Evolutionary conservation across 2,113 vertebrate genomes (phyloP), one percentile per base, ranked within the genome.

Genomic region (Microcebus ravelobensis): DNA sequence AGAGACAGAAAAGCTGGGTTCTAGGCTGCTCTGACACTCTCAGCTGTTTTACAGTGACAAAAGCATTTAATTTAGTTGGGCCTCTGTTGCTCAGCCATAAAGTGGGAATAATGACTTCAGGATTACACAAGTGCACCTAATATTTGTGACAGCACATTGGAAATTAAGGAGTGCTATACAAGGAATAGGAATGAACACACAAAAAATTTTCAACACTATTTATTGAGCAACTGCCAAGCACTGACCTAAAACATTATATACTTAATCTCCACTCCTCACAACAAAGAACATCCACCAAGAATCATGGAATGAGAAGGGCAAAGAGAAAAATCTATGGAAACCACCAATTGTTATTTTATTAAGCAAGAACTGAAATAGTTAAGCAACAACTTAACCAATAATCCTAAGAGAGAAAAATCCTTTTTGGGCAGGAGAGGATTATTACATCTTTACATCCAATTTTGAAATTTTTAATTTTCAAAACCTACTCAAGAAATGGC

Each of bases 391-490:
- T 80, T 71, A 74, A 63, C 27, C 21, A 65, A 65, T 8, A 59
- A 27, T 65, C 59, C 29, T 31, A 52, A 76, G 9, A 0, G 34
- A 10, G 9, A n/a, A 57, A 31, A 12, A 34, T 23, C 82, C 73
- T 31, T 94, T 39, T 29, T 13, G 12, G 36, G 45, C 10, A 7
- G 20, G 34, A 11, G 15, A n/a, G 17, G 1, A 25, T n/a, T 4
- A 31, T 15, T 93, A 77, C 29, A 65, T 67, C 63, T 67, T 92
- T 70, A 76, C 11, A 50, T 39, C n/a, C 14, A 68, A 27, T 67
- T 65, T 52, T 86, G 77, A 91, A 84, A 92, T 74, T 95, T 79
- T 86, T 59, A 68, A 83, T 91, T 91, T 92, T 55, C 63, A 29
- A 15, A 63, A 39, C 14, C 70, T 57, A 25, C 39, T 82, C 89